phyloP scores from a whole-genome alignment of 2,888 invertebrate genomes.

The Drosophila meridiana region DNA sequence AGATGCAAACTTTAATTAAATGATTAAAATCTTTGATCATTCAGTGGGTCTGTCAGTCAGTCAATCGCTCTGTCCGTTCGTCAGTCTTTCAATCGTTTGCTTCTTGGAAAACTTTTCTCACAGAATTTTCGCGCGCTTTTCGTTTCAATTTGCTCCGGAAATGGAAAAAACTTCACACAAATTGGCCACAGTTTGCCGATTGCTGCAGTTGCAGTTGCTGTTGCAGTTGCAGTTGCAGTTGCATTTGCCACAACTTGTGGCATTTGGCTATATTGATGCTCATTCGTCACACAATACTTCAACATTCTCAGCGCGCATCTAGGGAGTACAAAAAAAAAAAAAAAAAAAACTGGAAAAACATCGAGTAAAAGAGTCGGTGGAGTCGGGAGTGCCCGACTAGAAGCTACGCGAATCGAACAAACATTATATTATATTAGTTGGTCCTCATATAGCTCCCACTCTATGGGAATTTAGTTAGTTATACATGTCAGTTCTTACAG shows the following conservation, averaged over 20 bases:
- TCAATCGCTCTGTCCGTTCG: not conserved
- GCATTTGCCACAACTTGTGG: slow-evolving; percentile 27
- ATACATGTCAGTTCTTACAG: too few relatives aligned
- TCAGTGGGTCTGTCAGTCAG: slow-evolving; percentile 12
- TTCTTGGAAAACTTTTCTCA: slow-evolving; percentile 73
- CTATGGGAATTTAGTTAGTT: too few relatives aligned
- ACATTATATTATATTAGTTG: too few relatives aligned
- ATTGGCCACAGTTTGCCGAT: slow-evolving; percentile 64
- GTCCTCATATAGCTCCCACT: not conserved
- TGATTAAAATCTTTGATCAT: slow-evolving; percentile 66
- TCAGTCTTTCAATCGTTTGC: slow-evolving; percentile 21
- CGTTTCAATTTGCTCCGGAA: slow-evolving; percentile 63
- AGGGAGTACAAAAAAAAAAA: slow-evolving; percentile 19
- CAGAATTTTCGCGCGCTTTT: slow-evolving; percentile 72
- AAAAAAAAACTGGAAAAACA: slow-evolving; percentile 16
- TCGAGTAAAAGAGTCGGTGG: too few relatives aligned
- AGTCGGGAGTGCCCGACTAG: not conserved
- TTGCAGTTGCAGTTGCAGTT: slow-evolving; percentile 5
- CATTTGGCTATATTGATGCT: slow-evolving; percentile 36
- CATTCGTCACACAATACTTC: slow-evolving; percentile 59
- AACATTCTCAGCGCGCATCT: slow-evolving; percentile 38
- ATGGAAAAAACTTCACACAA: slow-evolving; percentile 63
- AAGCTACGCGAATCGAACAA: not conserved
- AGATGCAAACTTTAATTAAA: slow-evolving; percentile 77
- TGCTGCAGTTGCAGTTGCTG: slow-evolving; percentile 18